Percentiles rank a stretch among this genome's conserved stretches.
Conservation (phyloP, 2,888 invertebrate genomes). For the Dynastes grantii region DNA sequence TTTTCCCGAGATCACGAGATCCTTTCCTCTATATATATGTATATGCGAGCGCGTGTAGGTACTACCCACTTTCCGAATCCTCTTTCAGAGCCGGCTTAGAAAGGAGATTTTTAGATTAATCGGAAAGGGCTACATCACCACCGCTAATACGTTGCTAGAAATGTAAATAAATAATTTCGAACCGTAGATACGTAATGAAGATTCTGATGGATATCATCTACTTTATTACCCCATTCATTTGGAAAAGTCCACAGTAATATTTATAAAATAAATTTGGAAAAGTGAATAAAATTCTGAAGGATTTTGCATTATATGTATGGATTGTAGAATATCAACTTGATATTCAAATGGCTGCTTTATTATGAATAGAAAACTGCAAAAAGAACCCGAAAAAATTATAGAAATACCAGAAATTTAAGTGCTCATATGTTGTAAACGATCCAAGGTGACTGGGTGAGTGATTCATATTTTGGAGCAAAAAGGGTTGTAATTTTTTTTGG, state of each 20-base stretch:
- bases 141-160: background rate
- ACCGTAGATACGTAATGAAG: background rate
- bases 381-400: too few species aligned
- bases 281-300: too few species aligned
- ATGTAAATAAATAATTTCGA: conserved; percentile 14
- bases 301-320: too few species aligned
- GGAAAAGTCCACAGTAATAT: background rate
- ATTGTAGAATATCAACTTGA: too few species aligned
- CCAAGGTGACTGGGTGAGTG: too few species aligned
- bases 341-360: too few species aligned
- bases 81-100: conserved; percentile 39
- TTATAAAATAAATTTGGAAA: background rate
- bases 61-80: conserved; percentile 46
- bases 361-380: too few species aligned
- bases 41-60: conserved; percentile 10
- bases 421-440: too few species aligned
- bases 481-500: too few species aligned
- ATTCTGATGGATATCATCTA: background rate
- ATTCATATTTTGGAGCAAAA: too few species aligned
- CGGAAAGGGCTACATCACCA: conserved; percentile 10
- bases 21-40: conserved; percentile 33
- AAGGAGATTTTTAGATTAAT: conserved; percentile 26
- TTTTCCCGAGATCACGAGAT: conserved; percentile 55
- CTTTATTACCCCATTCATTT: background rate
- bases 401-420: too few species aligned